Evolutionary conservation across 2,797 vertebrate species (phyloP), one percentile per base, ranked within the genome.

Genomic region (Myripristis murdjan): DNA sequence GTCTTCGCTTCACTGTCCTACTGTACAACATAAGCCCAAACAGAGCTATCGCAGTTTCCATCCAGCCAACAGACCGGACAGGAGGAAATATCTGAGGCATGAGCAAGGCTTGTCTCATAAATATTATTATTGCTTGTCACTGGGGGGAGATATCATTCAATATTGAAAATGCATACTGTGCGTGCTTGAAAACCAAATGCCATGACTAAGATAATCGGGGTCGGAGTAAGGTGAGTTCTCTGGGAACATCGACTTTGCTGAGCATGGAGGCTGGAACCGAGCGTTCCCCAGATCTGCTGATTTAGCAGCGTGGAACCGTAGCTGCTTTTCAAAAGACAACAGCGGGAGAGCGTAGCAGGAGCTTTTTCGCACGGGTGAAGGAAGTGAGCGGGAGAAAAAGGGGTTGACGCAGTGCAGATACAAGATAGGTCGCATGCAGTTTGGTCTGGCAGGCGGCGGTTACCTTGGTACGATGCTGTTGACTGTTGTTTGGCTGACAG

Each of bases 401-500:
- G 67, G 49, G 33, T 52, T 87, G 87, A 90, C 81, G 82, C 70
- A 84, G 75, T 77, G 79, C 85, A 90, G 89, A 86, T 72, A 79
- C 44, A 18, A 83, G 46, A 6, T 1, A 6, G 61, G 63, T 75
- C 79, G 49, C 62, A 69, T 83, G 56, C 53, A 84, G 83, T 75
- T 76, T 64, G 79, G 58, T 79, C 77, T 78, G 83, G 73, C 75
- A 75, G 87, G 66, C 67, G 1, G 15, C 6, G 23, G 63, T 75
- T 44, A 51, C 52, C 48, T 78, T 43, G 35, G 66, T 55, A 10
- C 70, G 55, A 67, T 58, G 24, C 64, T 92, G 91, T 92, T 93
- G 89, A 91, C 79, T 77, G 73, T 57, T 94, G 89, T 94, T 94
- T 91, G 88, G 77, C 81, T 71, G 73, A 63, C 80, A 48, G 90